Evolutionary conservation across 2,113 vertebrate genomes (phyloP), one percentile per base, ranked within the genome.

Genomic region (Cephalopterus ornatus): DNA sequence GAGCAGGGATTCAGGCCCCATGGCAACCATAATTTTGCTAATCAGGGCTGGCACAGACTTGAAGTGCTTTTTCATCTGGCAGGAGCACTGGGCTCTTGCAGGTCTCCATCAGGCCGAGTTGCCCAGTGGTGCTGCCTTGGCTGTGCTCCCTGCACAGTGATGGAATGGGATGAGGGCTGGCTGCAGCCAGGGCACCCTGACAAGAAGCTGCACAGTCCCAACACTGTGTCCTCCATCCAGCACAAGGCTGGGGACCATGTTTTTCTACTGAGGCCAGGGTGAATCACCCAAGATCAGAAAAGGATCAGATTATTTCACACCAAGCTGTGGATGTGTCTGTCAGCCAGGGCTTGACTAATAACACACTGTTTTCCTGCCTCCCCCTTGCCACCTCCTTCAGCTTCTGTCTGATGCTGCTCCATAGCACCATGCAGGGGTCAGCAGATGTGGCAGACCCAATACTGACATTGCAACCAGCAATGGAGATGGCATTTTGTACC

Each of bases 1-100:
- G 12, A 95, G 49, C 82, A 91, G 61, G 65, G 92, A 92, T 92
- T 85, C 6, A 4, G 85, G 44, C 32, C 86, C 93, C 92, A 87
- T 93, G 83, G 92, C 79, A 96, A 96, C 79, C 26, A 52, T 27
- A 59, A 67, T 86, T 96, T 92, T 88, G 41, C 52, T 96, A 89
- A 96, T 97, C 88, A 94, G 56, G 68, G 23, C 65, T 3, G 0
- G 72, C 56, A 88, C 22, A 52, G 58, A 66, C n/a, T 14, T 75
- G 13, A 81, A 81, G 56, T 56, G 70, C 83, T 71, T 90, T 88
- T 78, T 62, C 52, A 92, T 76, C 76, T 84, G 82, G 50, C 82
- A 92, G 90, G 79, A 88, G 39, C 35, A 1, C 33, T 6, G 30
- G 17, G 27, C 37, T 93, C 32, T 74, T 62, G 47, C 80, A 85